Percentiles rank a stretch among this genome's conserved stretches.
Evolutionary conservation across 2,113 vertebrate genomes (phyloP).

Genomic region (Petrocephalus zakoni): DNA sequence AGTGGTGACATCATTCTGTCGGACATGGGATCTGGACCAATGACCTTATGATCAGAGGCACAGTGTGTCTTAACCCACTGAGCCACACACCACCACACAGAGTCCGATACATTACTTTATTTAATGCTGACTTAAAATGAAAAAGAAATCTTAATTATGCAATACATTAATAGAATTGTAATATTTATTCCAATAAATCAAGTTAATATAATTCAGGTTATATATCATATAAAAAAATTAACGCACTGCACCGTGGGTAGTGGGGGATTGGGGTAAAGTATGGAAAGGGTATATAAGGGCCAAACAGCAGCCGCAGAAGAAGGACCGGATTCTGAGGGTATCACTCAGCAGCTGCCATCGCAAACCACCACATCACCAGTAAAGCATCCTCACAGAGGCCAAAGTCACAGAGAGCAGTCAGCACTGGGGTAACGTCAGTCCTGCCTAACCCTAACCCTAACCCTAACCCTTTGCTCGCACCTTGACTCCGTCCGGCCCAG

Average conservation of each 20-base stretch:
- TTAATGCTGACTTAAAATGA: background rate
- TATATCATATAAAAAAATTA: background rate
- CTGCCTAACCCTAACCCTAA: too few relatives aligned
- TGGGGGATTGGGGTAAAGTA: background rate
- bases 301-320: background rate
- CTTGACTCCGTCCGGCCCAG: constrained; percentile 78
- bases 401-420: background rate
- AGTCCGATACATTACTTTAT: background rate
- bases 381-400: constrained; percentile 22
- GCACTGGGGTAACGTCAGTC: background rate
- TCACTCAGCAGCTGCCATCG: background rate
- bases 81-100: background rate
- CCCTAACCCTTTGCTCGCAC: constrained; percentile 46
- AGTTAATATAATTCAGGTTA: background rate
- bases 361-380: background rate
- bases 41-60: background rate
- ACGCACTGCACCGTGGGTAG: background rate
- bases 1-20: background rate
- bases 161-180: background rate
- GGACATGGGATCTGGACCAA: background rate
- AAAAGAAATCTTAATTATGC: background rate
- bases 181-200: background rate
- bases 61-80: background rate
- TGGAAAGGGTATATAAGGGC: background rate
- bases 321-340: background rate